phyloP scores from a whole-genome alignment of 2,113 vertebrate species.

The Platysternon megacephalum region DNA sequence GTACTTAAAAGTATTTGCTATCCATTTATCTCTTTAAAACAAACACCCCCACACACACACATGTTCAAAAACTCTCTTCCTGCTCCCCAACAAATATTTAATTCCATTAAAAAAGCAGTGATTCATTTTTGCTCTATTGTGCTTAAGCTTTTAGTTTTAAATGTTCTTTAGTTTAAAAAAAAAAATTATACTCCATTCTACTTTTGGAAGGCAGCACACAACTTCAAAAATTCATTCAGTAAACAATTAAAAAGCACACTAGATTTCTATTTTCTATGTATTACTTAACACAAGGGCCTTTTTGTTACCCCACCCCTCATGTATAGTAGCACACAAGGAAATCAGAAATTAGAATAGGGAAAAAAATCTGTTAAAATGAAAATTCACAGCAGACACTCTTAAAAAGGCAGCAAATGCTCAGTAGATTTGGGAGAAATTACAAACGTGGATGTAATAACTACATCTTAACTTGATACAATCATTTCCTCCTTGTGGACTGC shows the following conservation, averaged over 20 bases:
- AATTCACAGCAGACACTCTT: background rate
- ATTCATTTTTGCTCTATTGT: background rate
- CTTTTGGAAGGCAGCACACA: background rate
- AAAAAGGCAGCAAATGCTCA: background rate
- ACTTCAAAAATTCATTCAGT: accelerated
- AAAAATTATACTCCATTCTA: background rate
- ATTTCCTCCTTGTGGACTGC: background rate
- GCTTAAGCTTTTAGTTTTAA: background rate
- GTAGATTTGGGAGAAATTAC: background rate
- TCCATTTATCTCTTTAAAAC: constrained; percentile 48
- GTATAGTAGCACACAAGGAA: background rate
- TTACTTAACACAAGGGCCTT: background rate
- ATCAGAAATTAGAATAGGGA: background rate
- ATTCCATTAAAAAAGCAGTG: background rate
- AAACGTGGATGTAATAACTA: background rate
- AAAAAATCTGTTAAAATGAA: background rate
- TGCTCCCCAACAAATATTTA: background rate
- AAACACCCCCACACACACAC: background rate
- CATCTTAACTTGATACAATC: background rate
- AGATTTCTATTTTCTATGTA: constrained; percentile 12
- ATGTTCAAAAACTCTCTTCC: constrained; percentile 26
- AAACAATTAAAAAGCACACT: background rate
- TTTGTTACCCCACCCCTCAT: background rate
- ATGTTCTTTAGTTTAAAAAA: background rate
- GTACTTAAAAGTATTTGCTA: constrained; percentile 56